Base-by-base conservation (phyloP, 2,888 invertebrate genomes). In the Oscheius sp. region DNA sequence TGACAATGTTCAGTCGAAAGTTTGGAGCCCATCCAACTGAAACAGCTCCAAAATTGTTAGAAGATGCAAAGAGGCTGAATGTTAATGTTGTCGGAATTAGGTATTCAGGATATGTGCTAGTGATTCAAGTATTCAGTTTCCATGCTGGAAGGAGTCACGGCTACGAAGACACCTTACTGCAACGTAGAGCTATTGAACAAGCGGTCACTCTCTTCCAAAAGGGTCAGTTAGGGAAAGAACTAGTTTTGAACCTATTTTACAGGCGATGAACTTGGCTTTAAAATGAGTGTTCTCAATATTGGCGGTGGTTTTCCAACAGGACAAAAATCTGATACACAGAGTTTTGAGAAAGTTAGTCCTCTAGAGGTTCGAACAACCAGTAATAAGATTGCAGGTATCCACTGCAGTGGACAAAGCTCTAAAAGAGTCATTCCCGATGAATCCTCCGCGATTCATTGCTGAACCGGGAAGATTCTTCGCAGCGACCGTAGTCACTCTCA, bases 391-490 rank as follows among this genome's bases (percentile, higher is more conserved):
- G 3, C 42, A 42, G 42, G 7, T 42, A 42, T 42, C 42, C 7
- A 7, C 3, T 42, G 4, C 7, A 5, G 3, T 42, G 42, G 7
- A 0, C 90, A 88, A 90, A 13, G 93, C 96, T 0, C 90, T 99
- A 81, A 93, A 94, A 76, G 92, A 92, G 76, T 93, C 93, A 90
- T 98, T 99, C 91, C 93, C 94, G 84, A 75, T 80, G 9, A 68
- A 75, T 7, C 32, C 32, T 11, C 93, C 96, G 80, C 92, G 93
- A 37, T 92, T 99, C 77, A 96, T 99, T 88, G 95, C 97, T 11
- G 98, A 99, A 90, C 97, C 97, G 0, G 99, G 99, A 2, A 93
- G 84, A 32, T 99, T 93, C 91, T 97, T 95, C 91, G 97, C 96
- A 1, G 94, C 95, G 58, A 94, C 96, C 32, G 96, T 98, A 0